Percentiles rank a stretch among this genome's conserved stretches.
These are phyloP conservation scores for Phrynocephalus vlangalii DNA, from an alignment of 2,797 vertebrate species.

Conservation along the genomic window DNA sequence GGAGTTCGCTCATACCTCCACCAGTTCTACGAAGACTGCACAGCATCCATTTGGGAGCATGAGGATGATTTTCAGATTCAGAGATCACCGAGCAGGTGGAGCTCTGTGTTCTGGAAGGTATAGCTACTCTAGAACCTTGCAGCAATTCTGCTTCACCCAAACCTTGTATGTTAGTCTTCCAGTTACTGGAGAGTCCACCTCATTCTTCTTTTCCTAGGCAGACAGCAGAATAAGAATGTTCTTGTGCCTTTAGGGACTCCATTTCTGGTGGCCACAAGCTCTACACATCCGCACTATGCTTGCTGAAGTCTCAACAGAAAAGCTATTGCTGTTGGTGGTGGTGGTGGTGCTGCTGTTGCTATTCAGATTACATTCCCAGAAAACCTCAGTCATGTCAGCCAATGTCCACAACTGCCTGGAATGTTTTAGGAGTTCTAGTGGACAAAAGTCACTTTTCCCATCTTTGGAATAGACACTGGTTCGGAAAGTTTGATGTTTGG, in stretches of 20 bases:
- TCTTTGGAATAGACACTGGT: background rate
- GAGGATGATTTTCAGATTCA: slow-evolving; percentile 99
- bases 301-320: background rate
- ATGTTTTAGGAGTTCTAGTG: background rate
- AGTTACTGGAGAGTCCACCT: background rate
- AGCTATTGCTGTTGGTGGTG: background rate
- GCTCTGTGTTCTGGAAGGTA: slow-evolving; percentile 99
- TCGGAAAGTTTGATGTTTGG: background rate
- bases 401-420: too few relatives aligned
- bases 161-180: background rate
- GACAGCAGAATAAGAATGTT: background rate
- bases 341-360: background rate
- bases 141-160: background rate
- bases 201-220: background rate
- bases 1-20: slow-evolving; percentile 98
- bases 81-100: slow-evolving; percentile 97
- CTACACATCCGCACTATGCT: background rate
- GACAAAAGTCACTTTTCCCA: background rate
- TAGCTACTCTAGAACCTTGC: background rate
- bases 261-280: background rate
- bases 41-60: slow-evolving; percentile 97
- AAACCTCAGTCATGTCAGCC: background rate
- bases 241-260: background rate
- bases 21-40: slow-evolving; percentile 99
- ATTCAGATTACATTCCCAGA: background rate